phyloP scores from a whole-genome alignment of 1,140 invertebrate species.

The Drosophila equinoxialis region DNA sequence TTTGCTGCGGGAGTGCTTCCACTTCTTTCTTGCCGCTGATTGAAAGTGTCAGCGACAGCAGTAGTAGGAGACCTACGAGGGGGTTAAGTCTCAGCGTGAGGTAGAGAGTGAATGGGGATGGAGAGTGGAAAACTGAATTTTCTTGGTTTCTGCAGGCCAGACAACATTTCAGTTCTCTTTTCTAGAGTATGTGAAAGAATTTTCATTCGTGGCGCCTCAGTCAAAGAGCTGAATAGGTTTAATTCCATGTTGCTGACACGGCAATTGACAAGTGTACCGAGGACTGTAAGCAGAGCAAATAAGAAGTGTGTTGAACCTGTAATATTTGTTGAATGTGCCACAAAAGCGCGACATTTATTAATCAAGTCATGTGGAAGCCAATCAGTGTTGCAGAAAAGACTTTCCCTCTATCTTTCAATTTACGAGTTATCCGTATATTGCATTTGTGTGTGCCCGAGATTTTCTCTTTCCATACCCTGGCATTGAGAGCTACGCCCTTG shows the following conservation, averaged over 20 bases:
- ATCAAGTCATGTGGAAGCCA: conserved; percentile 58
- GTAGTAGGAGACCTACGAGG: not conserved
- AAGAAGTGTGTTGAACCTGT: conserved; percentile 6
- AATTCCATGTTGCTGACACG: conserved; percentile 71
- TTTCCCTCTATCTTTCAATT: not conserved
- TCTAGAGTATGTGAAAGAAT: conserved; percentile 60
- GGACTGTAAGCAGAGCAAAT: not conserved
- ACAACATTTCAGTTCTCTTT: conserved; percentile 49
- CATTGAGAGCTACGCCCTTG: not conserved
- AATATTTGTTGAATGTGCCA: conserved; percentile 58
- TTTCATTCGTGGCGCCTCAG: conserved; percentile 39
- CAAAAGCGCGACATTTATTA: conserved; percentile 73
- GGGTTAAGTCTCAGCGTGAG: not conserved
- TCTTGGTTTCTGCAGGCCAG: conserved; percentile 56
- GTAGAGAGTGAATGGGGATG: not conserved
- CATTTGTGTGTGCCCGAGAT: not conserved
- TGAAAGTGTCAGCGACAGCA: conserved; percentile 59
- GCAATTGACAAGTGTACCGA: conserved; percentile 61
- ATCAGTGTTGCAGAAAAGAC: conserved; percentile 22
- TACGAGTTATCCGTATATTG: not conserved
- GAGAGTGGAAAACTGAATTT: conserved; percentile 20
- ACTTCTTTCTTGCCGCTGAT: conserved; percentile 51
- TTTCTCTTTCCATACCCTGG: not conserved
- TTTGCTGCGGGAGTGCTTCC: not conserved
- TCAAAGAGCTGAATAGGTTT: conserved; percentile 58